Base-by-base conservation (phyloP, 1,140 invertebrate species). In the Triops longicaudatus region DNA sequence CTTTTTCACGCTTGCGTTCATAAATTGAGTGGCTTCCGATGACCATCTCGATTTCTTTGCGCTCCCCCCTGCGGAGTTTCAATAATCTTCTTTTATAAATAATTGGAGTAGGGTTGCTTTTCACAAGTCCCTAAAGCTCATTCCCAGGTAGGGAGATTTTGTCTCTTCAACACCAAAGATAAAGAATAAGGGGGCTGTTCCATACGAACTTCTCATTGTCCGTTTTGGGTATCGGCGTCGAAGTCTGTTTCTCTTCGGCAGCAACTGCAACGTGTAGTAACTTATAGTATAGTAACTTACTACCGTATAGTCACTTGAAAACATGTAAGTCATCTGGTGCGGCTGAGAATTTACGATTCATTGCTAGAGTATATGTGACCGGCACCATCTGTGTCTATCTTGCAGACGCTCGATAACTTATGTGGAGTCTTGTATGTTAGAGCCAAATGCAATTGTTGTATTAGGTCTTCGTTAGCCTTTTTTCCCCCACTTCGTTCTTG, bases 11-110 rank as follows among this genome's bases (percentile, higher is more conserved):
- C 50, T 63, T 63, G 50, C 50, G 22, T 63, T 63, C 50, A 63
- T 63, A 63, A 63, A 63, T 63, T 63, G 50, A 63, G n/a, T 63
- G n/a, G 50, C 50, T 63, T 63, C 50, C 50, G 50, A 63, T 63
- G n/a, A 9, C 50, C 50, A 22, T 63, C 50, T 63, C 50, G 50
- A 63, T 63, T 63, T 63, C 50, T 22, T 63, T 63, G 50, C 22
- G 50, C n/a, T 11, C 43, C 50, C 50, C 22, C 50, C 50, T 63
- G 50, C n/a, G 7, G 50, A 63, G 50, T 63, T 63, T 63, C 50
- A 63, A 63, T 63, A 17, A 22, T 63, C 50, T 63, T 63, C 50
- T 63, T 63, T 63, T 63, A 17, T 17, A 63, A 63, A 63, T 63
- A 63, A 63, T 63, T 63, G 50, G 50, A 63, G 50, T 63, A 63